A percentile compares a stretch with the other conserved stretches of the same genome.
Conservation (phyloP, 2,888 invertebrate genomes). For the Volucella zonaria region DNA sequence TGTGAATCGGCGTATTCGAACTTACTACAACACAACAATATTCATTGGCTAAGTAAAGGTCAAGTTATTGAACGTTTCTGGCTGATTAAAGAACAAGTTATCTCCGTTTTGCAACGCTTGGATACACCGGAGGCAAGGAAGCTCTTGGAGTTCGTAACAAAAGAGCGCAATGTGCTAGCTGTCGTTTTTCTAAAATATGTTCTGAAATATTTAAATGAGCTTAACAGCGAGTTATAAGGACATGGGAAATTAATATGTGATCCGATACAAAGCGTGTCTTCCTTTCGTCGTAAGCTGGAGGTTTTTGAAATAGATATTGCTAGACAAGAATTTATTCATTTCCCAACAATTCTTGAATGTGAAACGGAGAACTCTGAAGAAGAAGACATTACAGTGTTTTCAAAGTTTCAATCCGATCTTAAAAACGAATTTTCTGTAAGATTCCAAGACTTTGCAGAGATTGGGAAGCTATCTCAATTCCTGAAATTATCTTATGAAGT, state of each 20-base stretch:
- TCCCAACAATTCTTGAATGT: constrained; percentile 22
- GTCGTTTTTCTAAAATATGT: constrained; percentile 22
- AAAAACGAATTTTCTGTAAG: constrained; percentile 19
- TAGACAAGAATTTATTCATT: no score
- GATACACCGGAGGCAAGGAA: constrained; percentile 27
- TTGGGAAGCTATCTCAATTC: constrained; percentile 11
- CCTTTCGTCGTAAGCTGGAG: constrained; percentile 31
- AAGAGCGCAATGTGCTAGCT: neutral
- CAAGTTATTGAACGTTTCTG: constrained; percentile 28
- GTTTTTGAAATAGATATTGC: no score
- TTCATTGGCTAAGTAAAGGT: constrained; percentile 14
- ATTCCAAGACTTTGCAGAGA: constrained; percentile 11
- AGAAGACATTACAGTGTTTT: constrained; percentile 8
- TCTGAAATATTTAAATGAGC: constrained; percentile 20
- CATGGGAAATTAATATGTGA: constrained; percentile 23
- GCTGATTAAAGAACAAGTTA: constrained; percentile 16
- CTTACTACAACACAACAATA: constrained; percentile 13
- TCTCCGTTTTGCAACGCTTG: constrained; percentile 21
- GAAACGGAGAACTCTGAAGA: no score
- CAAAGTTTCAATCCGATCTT: neutral
- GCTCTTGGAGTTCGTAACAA: constrained; percentile 10
- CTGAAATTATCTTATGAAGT: constrained; percentile 10
- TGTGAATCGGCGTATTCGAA: constrained; percentile 1
- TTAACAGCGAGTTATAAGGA: constrained; percentile 25
- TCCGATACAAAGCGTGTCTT: constrained; percentile 15